Evolutionary conservation across 2,797 vertebrate genomes (phyloP).

Genomic region (Myotis planiceps): DNA sequence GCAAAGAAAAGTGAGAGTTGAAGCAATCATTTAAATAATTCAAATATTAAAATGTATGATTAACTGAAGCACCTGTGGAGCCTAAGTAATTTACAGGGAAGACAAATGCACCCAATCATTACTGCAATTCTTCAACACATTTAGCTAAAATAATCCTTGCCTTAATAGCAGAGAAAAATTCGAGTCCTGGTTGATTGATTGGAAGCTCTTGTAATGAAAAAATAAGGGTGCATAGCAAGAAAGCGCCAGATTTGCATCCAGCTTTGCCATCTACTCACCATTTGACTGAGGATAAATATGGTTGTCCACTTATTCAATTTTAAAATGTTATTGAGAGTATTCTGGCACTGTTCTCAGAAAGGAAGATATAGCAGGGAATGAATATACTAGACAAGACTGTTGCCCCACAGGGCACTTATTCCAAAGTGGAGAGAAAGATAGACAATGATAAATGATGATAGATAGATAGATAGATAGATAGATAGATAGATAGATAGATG

Average conservation of each 20-base stretch:
- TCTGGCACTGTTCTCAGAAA: neutral
- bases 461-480: neutral
- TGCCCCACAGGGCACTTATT: neutral
- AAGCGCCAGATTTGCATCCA: neutral
- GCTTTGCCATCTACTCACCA: neutral
- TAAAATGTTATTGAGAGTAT: neutral
- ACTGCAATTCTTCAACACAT: neutral
- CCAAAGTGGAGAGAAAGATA: neutral
- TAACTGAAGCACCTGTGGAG: conserved; percentile 15
- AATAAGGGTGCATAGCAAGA: neutral
- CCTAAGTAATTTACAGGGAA: neutral
- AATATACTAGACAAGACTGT: neutral
- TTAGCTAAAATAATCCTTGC: neutral
- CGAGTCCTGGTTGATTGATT: neutral
- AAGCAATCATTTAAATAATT: conserved; percentile 63
- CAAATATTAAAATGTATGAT: neutral
- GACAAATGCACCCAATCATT: conserved; percentile 9
- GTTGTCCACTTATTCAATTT: conserved; percentile 8
- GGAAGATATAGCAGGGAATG: neutral
- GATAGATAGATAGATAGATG: neutral
- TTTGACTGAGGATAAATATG: neutral
- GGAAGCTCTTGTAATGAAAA: neutral
- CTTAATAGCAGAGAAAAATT: neutral
- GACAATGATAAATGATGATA: no score
- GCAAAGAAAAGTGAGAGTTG: conserved; percentile 28